Evolutionary conservation across 1,140 invertebrate species (phyloP).

Genomic region (Trichonephila clavata): DNA sequence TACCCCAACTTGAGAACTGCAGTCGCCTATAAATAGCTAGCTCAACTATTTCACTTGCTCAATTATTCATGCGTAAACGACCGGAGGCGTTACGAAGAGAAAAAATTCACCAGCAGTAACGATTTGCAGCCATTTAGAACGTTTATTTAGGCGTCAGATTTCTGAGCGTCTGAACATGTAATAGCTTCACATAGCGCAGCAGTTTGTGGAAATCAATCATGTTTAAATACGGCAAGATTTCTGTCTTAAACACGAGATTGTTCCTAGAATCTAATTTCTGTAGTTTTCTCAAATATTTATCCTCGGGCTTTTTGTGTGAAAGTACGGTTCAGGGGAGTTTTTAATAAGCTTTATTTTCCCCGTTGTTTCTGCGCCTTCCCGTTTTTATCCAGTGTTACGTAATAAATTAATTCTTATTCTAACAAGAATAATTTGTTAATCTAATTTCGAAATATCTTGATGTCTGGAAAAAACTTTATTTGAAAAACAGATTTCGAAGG

Average conservation of each 20-base stretch:
- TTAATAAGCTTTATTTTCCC: conserved; percentile 1
- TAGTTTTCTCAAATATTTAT: neutral
- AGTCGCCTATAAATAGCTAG: conserved; percentile 37
- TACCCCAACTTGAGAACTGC: conserved; percentile 56
- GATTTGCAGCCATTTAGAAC: conserved; percentile 62
- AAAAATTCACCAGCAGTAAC: conserved; percentile 16
- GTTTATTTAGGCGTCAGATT: conserved; percentile 61
- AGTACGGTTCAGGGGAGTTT: neutral
- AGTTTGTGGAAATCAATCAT: conserved; percentile 60
- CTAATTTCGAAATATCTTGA: neutral
- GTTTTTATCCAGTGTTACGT: neutral
- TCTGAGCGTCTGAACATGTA: conserved; percentile 2
- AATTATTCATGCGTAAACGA: conserved; percentile 72
- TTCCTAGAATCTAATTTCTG: neutral
- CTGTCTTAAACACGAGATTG: neutral
- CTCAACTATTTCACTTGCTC: conserved; percentile 64
- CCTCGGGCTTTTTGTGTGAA: conserved; percentile 1
- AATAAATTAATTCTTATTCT: neutral
- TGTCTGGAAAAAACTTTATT: no score
- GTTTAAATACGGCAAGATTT: conserved; percentile 46
- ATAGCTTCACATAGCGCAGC: neutral
- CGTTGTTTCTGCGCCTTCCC: neutral
- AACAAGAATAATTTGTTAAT: neutral
- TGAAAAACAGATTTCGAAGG: neutral
- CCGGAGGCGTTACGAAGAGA: neutral